Evolutionary conservation across 2,113 vertebrate species (phyloP).

Genomic region (Ceuthmochares aereus): DNA sequence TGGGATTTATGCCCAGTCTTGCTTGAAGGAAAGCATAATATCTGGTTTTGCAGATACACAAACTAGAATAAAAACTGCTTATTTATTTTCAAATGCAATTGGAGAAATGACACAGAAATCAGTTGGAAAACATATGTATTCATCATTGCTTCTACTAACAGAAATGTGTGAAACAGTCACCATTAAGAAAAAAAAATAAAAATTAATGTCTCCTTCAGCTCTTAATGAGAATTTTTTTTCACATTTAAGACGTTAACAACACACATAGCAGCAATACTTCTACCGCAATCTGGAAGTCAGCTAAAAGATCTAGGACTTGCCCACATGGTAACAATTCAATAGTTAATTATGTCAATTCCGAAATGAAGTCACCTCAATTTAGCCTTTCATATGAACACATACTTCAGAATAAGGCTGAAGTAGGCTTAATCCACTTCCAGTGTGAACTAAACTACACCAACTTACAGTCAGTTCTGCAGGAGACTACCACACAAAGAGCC

Average conservation of each 20-base stretch:
- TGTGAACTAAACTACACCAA: not conserved
- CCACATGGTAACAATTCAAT: not conserved
- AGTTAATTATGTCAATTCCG: not conserved
- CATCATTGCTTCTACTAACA: not conserved
- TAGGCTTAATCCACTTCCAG: not conserved
- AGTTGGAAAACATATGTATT: not conserved
- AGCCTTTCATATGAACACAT: rapidly evolving
- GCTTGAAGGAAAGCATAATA: not conserved
- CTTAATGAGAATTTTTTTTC: not conserved
- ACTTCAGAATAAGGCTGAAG: not conserved
- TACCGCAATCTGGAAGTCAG: not conserved
- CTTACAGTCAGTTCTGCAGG: not conserved
- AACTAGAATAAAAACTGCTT: conserved; percentile 30
- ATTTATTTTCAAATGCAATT: conserved; percentile 17
- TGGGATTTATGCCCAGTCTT: not conserved
- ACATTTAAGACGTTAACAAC: not conserved
- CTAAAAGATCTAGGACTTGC: not conserved
- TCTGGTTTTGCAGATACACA: not conserved
- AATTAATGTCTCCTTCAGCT: not conserved
- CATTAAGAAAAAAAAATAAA: not conserved
- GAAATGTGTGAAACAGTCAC: not conserved
- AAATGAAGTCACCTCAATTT: not conserved
- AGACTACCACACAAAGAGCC: not conserved
- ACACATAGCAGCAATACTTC: not conserved
- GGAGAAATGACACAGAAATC: conserved; percentile 44